Evolutionary conservation across 1,140 invertebrate genomes (phyloP).

Genomic region (Nasonia giraulti): DNA sequence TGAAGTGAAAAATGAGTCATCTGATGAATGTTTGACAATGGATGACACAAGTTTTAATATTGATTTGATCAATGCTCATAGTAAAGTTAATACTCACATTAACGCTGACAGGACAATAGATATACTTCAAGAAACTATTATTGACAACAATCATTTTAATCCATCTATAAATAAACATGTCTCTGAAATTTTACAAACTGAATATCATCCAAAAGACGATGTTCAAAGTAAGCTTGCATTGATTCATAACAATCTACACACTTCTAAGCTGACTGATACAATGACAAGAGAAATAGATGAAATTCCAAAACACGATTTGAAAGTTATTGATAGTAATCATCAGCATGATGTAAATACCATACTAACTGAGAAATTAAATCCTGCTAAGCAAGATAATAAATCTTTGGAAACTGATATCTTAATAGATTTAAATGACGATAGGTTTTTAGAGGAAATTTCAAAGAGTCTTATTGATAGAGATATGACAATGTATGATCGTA

Average conservation of each 20-base stretch:
- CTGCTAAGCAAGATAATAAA: not conserved
- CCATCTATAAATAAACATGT: not conserved
- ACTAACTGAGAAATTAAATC: not conserved
- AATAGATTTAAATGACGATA: slow-evolving; percentile 19
- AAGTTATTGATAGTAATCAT: not conserved
- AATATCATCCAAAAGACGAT: too few relatives aligned
- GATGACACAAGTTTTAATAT: too few relatives aligned
- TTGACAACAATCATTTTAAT: too few relatives aligned
- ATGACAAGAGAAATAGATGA: not conserved
- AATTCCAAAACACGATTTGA: not conserved
- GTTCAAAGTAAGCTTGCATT: not conserved
- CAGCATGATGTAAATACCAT: not conserved
- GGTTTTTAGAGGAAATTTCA: not conserved
- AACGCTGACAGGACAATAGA: too few relatives aligned
- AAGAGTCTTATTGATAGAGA: too few relatives aligned
- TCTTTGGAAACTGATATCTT: too few relatives aligned
- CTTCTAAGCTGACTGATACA: not conserved
- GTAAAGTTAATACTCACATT: too few relatives aligned
- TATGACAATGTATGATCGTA: too few relatives aligned
- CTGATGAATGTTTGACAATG: not conserved
- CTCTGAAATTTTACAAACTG: too few relatives aligned
- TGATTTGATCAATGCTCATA: too few relatives aligned
- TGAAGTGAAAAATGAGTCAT: not conserved
- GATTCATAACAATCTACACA: not conserved
- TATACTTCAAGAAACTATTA: too few relatives aligned